A percentile compares a stretch with the other conserved stretches of the same genome.
Evolutionary conservation across 2,113 vertebrate species (phyloP).

Genomic region (Pitta sordida): DNA sequence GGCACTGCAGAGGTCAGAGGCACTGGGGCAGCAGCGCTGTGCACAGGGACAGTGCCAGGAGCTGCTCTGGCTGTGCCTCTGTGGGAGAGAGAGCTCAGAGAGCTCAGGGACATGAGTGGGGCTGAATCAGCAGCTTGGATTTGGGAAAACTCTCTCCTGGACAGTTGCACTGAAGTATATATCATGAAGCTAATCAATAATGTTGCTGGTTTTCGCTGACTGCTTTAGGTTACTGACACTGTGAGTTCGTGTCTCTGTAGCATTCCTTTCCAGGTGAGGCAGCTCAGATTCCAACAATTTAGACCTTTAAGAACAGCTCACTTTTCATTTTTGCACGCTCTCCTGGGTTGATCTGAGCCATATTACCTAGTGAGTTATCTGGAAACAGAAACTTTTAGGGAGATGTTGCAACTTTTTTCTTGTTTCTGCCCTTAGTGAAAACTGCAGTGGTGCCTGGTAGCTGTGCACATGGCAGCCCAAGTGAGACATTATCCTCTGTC

Average conservation of each 20-base stretch:
- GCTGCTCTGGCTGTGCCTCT: background rate
- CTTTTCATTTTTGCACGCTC: background rate
- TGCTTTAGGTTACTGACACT: background rate
- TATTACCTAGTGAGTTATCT: background rate
- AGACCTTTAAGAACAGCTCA: background rate
- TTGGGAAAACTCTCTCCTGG: background rate
- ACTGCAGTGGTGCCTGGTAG: background rate
- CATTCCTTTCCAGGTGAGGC: background rate
- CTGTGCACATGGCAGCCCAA: background rate
- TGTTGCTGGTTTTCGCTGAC: background rate
- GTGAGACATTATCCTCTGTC: background rate
- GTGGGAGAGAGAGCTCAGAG: background rate
- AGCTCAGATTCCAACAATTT: background rate
- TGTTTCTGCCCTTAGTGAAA: background rate
- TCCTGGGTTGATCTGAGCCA: background rate
- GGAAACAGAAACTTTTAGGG: background rate
- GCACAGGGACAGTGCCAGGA: too few species aligned
- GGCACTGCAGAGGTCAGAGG: background rate
- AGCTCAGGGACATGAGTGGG: accelerated
- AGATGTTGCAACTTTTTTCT: background rate
- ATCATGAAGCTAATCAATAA: background rate
- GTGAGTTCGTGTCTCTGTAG: background rate
- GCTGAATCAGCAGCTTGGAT: background rate
- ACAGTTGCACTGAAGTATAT: background rate
- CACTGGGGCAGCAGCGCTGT: accelerated